Evolutionary conservation across 2,797 vertebrate genomes (phyloP), one percentile per base, ranked within the genome.

Genomic region (Rhodeus uyekii): DNA sequence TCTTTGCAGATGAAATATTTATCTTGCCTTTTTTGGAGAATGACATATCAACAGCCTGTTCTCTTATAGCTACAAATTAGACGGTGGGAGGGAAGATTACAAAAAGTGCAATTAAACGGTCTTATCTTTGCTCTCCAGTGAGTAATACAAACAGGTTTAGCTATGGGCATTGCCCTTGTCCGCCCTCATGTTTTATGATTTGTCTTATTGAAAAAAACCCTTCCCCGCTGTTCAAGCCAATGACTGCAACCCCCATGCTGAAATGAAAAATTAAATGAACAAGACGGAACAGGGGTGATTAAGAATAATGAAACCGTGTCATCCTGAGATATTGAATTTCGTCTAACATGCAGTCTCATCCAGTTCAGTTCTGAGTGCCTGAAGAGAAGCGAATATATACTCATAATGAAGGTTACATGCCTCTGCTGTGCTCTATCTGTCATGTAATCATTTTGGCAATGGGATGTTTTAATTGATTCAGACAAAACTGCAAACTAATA

Each of bases 31-130:
- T 38, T 36, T 84, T 80, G 68, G 36, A 84, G 78, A 81, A 50
- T 78, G 76, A 75, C 80, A 83, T 83, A 32, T 81, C 74, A 85
- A 85, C 78, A 46, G 22, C 42, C 46, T 39, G 39, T 46, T 85
- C 76, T 84, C 71, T 83, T 80, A 78, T 16, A 83, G 78, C 77
- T 79, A 44, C 50, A 79, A 84, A 83, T 83, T 65, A 85, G 53
- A 53, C 74, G 16, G 71, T 77, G 58, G 69, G 39, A 61, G 72
- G 58, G 76, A 81, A 80, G 72, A 61, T 65, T 34, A 53, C 39
- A 83, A 82, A 83, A 85, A 78, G 64, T 79, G 67, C 72, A 83
- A 85, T 88, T 86, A 86, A 74, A 79, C 69, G 9, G 4, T 79
- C 83, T 83, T 76, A 83, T 85, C 71, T 83, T 50, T 86, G 39